phyloP scores from a whole-genome alignment of 2,888 invertebrate species.

The Lacanobia wlatinum region DNA sequence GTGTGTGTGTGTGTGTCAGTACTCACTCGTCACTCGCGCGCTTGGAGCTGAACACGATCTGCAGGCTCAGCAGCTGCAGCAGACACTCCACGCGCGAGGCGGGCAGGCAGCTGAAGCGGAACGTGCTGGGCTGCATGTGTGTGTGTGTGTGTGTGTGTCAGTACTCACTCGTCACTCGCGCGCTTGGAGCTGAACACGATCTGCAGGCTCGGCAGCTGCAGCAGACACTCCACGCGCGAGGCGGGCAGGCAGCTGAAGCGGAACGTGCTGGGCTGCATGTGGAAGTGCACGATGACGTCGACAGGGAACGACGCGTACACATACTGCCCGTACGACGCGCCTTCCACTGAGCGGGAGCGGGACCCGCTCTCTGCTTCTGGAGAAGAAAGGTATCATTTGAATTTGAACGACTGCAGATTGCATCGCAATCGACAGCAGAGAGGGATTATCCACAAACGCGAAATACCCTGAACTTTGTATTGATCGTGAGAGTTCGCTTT shows the following conservation, averaged over 20 bases:
- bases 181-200: too few species aligned
- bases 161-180: too few species aligned
- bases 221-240: constrained; percentile 89
- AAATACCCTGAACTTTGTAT: too few species aligned
- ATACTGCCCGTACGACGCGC: constrained; percentile 93
- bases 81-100: too few species aligned
- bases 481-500: too few species aligned
- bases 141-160: too few species aligned
- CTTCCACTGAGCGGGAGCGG: constrained; percentile 80
- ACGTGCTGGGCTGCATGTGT: too few species aligned
- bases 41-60: not conserved
- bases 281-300: constrained; percentile 99
- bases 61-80: not conserved
- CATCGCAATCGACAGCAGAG: not conserved
- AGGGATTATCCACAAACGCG: too few species aligned
- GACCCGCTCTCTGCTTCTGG: constrained; percentile 81
- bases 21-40: too few species aligned
- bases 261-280: constrained; percentile 99
- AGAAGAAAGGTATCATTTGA: not conserved
- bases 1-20: too few species aligned
- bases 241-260: constrained; percentile 98
- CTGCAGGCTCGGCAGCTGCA: not conserved
- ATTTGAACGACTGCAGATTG: not conserved
- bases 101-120: too few species aligned
- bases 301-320: constrained; percentile 99